Evolutionary conservation across 2,797 vertebrate genomes (phyloP).

Genomic region (Neosalanx taihuensis): DNA sequence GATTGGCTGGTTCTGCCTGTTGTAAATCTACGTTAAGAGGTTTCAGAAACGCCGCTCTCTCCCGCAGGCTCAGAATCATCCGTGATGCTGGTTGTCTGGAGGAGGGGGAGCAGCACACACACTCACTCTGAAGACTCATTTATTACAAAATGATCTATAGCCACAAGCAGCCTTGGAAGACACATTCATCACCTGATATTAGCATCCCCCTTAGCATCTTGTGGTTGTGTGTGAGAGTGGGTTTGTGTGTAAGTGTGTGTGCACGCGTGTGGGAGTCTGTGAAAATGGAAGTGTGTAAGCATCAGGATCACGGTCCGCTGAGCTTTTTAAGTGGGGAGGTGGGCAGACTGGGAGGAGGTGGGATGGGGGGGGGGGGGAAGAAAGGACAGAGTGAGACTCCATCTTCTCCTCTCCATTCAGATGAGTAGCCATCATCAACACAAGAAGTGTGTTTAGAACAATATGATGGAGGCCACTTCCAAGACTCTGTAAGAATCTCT

Average conservation of each 20-base stretch:
- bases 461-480: neutral
- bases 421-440: neutral
- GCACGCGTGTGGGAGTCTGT: constrained; percentile 19
- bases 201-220: constrained; percentile 48
- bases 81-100: neutral
- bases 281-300: constrained; percentile 21
- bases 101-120: constrained; percentile 9
- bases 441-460: neutral
- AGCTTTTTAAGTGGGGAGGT: constrained; percentile 9
- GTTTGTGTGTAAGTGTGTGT: constrained; percentile 26
- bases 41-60: neutral
- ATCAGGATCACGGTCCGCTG: constrained; percentile 8
- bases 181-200: constrained; percentile 67
- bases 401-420: neutral
- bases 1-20: neutral
- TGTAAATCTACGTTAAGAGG: neutral
- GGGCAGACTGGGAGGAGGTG: neutral
- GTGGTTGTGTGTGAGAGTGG: constrained; percentile 25
- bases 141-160: constrained; percentile 65
- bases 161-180: constrained; percentile 63
- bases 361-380: constrained; percentile 10
- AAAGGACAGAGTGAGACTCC: neutral
- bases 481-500: neutral
- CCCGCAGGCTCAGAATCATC: neutral
- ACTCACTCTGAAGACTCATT: constrained; percentile 65